phyloP scores from a whole-genome alignment of 1,140 invertebrate species.

The Campoletis sonorensis region DNA sequence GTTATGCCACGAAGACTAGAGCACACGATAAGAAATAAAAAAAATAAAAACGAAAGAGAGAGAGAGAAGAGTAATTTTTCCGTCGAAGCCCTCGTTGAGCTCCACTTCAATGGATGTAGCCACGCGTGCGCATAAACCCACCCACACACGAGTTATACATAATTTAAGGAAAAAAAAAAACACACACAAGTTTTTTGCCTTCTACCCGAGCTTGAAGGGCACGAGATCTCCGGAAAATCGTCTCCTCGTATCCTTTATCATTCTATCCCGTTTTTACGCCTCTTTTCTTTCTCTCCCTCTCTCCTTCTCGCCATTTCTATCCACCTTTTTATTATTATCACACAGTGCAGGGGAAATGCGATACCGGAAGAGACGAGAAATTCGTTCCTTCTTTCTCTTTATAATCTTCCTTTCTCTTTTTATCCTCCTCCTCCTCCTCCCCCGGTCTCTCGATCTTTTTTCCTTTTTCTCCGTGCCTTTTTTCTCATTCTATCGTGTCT shows the following conservation, averaged over 20 bases:
- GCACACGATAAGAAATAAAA: not conserved
- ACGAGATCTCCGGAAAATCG: conserved; percentile 33
- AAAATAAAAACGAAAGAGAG: too few relatives aligned
- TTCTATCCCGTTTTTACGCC: conserved; percentile 1
- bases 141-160: not conserved
- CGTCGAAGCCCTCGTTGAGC: conserved; percentile 49
- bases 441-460: not conserved
- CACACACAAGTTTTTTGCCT: not conserved
- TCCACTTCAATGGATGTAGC: conserved; percentile 12
- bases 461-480: not conserved
- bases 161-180: not conserved
- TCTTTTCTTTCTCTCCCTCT: not conserved
- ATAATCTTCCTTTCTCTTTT: not conserved
- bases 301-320: not conserved
- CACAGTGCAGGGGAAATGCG: conserved; percentile 24
- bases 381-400: conserved; percentile 16
- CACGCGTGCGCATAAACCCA: too few relatives aligned
- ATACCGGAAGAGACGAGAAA: conserved; percentile 31
- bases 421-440: not conserved
- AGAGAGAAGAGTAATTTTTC: conserved; percentile 45
- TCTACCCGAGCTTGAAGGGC: not conserved
- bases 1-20: conserved; percentile 7
- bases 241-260: conserved; percentile 13
- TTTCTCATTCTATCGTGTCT: not conserved
- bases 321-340: not conserved